Conservation (phyloP, 2,113 vertebrate genomes). For the Scomber colias region DNA sequence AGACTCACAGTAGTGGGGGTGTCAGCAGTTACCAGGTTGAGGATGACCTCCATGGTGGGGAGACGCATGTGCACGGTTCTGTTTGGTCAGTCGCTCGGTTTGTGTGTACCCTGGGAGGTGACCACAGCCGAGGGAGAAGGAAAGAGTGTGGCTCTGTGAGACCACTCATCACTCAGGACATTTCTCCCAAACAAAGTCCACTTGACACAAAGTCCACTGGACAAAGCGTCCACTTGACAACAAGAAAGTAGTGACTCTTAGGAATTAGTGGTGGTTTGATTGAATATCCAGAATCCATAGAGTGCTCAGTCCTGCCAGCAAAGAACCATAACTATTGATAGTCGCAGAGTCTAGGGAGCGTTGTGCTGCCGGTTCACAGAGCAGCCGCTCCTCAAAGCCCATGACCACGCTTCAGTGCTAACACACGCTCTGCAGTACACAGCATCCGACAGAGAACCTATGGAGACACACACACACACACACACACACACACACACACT, state of each 20-base stretch:
- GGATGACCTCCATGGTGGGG: slow-evolving; percentile 80
- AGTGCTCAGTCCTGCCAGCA: slow-evolving; percentile 26
- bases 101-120: slow-evolving; percentile 1
- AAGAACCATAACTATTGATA: slow-evolving; percentile 31
- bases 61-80: slow-evolving; percentile 40
- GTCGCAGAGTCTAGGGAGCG: slow-evolving; percentile 19
- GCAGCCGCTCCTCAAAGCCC: slow-evolving; percentile 42
- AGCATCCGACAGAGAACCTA: slow-evolving; percentile 22
- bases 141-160: not conserved
- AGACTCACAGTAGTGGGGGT: slow-evolving; percentile 76
- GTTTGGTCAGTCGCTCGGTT: slow-evolving; percentile 38
- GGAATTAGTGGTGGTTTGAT: slow-evolving; percentile 30
- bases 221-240: slow-evolving; percentile 45
- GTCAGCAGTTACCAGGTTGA: slow-evolving; percentile 84
- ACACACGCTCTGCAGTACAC: slow-evolving; percentile 25
- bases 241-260: slow-evolving; percentile 17
- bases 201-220: slow-evolving; percentile 52
- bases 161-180: slow-evolving; percentile 51
- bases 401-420: slow-evolving; percentile 43
- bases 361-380: slow-evolving; percentile 44
- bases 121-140: slow-evolving; percentile 10
- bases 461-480: slow-evolving; percentile 6
- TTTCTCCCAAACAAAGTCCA: slow-evolving; percentile 52
- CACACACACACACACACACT: no score
- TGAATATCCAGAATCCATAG: slow-evolving; percentile 56